Percentiles rank a stretch among this genome's conserved stretches.
These are phyloP conservation scores for Antennarius striatus DNA, from an alignment of 2,113 vertebrate species.

Conservation along the genomic window DNA sequence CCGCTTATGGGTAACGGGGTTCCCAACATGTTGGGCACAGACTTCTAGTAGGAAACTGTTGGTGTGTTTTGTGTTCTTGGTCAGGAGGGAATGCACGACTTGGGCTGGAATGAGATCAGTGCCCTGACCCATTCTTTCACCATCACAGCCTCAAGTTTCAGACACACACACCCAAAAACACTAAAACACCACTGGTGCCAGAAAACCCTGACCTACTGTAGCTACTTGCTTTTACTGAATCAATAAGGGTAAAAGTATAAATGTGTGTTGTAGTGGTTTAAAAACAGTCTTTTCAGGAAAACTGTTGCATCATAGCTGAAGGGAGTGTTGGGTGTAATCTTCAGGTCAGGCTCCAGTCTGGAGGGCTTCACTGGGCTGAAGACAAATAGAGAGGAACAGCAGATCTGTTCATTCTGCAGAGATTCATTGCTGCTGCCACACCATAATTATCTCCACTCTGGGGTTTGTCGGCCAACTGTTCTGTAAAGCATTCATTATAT, in stretches of 20 bases:
- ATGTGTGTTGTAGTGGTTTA: not conserved
- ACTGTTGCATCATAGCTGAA: constrained; percentile 10
- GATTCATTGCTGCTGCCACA: constrained; percentile 48
- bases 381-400: constrained; percentile 38
- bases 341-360: constrained; percentile 18
- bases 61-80: too few species aligned
- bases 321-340: constrained; percentile 12
- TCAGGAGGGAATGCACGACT: too few species aligned
- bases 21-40: too few species aligned
- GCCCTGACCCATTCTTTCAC: too few species aligned
- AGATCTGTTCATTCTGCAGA: constrained; percentile 44
- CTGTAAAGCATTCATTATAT: constrained; percentile 56
- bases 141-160: too few species aligned
- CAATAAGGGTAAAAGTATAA: constrained; percentile 4
- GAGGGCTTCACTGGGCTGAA: constrained; percentile 27
- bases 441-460: constrained; percentile 55
- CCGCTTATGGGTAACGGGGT: too few species aligned
- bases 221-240: constrained; percentile 12
- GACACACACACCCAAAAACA: too few species aligned
- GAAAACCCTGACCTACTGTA: not conserved
- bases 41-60: too few species aligned
- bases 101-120: too few species aligned
- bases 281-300: not conserved
- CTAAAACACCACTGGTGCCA: not conserved
- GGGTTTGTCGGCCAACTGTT: constrained; percentile 36